Conservation (phyloP, 2,113 vertebrate species). For the Nettapus auritus region DNA sequence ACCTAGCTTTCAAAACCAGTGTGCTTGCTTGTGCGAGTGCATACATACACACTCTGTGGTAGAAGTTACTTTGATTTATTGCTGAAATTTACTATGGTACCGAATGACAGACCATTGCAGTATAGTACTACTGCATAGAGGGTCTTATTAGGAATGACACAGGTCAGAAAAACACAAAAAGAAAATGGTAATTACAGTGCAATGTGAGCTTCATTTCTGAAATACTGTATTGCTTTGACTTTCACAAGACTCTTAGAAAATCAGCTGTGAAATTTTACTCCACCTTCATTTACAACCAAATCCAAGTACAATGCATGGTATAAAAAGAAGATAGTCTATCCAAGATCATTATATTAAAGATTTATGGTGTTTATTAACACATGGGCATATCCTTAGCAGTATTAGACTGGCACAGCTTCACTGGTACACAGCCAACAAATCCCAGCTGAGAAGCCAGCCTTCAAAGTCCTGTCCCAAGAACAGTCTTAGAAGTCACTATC, state of each 20-base stretch:
- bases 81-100: background rate
- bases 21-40: background rate
- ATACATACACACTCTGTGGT: too few relatives aligned
- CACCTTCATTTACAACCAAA: background rate
- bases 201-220: background rate
- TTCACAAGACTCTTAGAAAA: background rate
- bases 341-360: background rate
- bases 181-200: background rate
- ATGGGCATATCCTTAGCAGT: background rate
- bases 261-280: background rate
- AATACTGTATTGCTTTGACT: background rate
- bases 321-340: background rate
- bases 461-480: background rate
- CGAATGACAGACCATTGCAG: background rate
- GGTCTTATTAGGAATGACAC: background rate
- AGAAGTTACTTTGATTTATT: background rate
- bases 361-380: background rate
- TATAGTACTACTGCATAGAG: background rate
- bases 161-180: background rate
- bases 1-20: background rate
- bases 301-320: background rate
- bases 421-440: background rate
- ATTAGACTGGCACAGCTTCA: background rate
- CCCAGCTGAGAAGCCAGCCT: background rate
- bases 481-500: background rate